These are phyloP conservation scores for Mesoligia furuncula DNA, from an alignment of 2,888 invertebrate genomes.

Conservation along the genomic window DNA sequence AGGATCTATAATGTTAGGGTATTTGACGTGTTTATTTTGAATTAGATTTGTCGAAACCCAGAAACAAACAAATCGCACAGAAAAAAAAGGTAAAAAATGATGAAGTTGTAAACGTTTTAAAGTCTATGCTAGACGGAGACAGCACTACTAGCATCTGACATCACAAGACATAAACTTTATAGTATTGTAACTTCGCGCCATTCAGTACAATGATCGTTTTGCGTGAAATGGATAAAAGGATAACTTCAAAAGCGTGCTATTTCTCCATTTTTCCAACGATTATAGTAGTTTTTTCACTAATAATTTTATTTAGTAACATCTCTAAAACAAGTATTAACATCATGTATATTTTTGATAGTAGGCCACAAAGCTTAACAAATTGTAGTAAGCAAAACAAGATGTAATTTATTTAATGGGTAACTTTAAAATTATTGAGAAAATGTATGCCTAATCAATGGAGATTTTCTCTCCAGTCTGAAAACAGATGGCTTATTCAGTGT, in stretches of 20 bases:
- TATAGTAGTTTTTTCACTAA: neutral
- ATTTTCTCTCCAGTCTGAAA: neutral
- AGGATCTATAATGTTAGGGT: neutral
- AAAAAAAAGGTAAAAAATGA: neutral
- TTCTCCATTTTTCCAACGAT: neutral
- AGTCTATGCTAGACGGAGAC: neutral
- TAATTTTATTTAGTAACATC: neutral
- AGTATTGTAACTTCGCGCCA: neutral
- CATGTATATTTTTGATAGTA: neutral
- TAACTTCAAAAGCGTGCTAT: neutral
- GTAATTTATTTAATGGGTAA: no score
- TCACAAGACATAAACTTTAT: neutral
- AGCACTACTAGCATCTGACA: neutral
- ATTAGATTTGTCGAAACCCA: neutral
- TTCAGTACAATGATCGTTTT: neutral
- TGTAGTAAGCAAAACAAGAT: neutral
- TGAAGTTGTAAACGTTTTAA: neutral
- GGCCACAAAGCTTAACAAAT: neutral
- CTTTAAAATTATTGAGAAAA: neutral
- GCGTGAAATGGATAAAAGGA: neutral
- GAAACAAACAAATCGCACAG: neutral
- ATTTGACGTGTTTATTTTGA: neutral
- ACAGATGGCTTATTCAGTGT: conserved; percentile 25
- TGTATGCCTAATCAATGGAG: neutral
- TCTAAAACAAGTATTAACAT: neutral